phyloP scores from a whole-genome alignment of 1,140 invertebrate species.

The Bombus difficillimus region DNA sequence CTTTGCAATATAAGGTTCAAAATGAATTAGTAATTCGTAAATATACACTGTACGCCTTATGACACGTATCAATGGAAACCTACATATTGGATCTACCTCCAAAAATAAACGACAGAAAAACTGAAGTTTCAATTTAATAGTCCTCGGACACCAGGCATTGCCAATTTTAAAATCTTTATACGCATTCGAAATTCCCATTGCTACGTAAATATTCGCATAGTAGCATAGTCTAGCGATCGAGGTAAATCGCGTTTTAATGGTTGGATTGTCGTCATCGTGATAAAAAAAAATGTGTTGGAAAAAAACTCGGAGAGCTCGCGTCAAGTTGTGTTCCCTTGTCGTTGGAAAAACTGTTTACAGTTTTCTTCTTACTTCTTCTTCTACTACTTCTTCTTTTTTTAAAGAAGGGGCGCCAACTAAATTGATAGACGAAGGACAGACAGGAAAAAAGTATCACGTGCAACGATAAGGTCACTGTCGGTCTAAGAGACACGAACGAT shows the following conservation, averaged over 20 bases:
- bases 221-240: no score
- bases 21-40: background rate
- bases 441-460: conserved; percentile 24
- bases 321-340: background rate
- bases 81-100: background rate
- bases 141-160: background rate
- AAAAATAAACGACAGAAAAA: background rate
- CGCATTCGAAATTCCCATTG: no score
- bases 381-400: background rate
- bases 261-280: background rate
- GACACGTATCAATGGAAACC: background rate
- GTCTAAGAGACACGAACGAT: conserved; percentile 23
- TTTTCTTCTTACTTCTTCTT: background rate
- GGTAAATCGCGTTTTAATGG: no score
- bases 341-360: background rate
- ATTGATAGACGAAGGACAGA: background rate
- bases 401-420: background rate
- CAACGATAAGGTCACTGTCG: conserved; percentile 47
- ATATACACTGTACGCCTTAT: no score
- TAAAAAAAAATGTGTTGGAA: background rate
- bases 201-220: no score
- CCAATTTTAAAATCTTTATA: background rate
- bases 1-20: background rate
- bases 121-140: background rate
- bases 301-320: background rate